Evolutionary conservation across 2,888 invertebrate genomes (phyloP).

Genomic region (Theodoxus fluviatilis): DNA sequence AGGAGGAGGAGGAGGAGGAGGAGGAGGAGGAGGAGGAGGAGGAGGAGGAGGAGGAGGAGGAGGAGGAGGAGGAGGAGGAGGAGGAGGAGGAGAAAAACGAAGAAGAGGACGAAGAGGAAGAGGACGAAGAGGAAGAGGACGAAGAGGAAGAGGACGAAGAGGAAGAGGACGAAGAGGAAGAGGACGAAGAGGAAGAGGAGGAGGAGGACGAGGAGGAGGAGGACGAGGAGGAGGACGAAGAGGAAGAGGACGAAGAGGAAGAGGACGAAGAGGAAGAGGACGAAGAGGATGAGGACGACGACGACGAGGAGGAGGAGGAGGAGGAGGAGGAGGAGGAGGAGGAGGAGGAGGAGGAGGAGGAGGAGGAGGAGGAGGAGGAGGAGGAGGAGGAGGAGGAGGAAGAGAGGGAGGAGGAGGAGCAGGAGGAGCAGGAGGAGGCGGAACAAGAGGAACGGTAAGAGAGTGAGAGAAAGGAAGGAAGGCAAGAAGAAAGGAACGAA

Average conservation of each 20-base stretch:
- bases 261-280: background rate
- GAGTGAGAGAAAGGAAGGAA: background rate
- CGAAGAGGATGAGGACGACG: background rate
- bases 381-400: background rate
- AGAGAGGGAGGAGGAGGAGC: background rate
- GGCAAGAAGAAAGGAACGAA: background rate
- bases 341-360: slow-evolving; percentile 1
- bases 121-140: background rate
- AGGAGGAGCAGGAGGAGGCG: background rate
- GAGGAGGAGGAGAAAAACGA: background rate
- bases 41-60: background rate
- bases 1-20: background rate
- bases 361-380: slow-evolving; percentile 4
- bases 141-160: background rate
- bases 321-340: background rate
- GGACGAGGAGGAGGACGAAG: background rate
- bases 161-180: background rate
- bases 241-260: background rate
- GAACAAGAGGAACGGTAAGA: background rate
- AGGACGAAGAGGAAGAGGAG: background rate
- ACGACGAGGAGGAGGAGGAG: background rate
- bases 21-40: background rate
- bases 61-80: background rate
- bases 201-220: background rate
- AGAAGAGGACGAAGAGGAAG: background rate